phyloP scores from a whole-genome alignment of 92 coral and sea anemone species.

The Palythoa grandiflora region DNA sequence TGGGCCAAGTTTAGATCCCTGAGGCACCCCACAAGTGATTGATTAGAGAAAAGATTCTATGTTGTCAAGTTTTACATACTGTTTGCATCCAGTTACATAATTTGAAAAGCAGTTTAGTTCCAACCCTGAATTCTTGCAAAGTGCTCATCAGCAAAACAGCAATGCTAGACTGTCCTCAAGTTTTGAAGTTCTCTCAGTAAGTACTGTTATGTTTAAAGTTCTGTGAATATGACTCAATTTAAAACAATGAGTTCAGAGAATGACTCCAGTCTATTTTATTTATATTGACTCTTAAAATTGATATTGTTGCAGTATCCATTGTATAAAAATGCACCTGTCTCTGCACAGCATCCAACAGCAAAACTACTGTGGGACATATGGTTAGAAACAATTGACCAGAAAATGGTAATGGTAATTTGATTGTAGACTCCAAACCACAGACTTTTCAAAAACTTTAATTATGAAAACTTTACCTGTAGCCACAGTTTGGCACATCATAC shows the following conservation, averaged over 20 bases:
- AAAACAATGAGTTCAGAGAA: not conserved
- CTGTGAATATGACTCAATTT: not conserved
- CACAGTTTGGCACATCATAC: constrained; percentile 8
- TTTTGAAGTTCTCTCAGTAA: constrained; percentile 1
- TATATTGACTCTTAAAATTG: too few relatives aligned
- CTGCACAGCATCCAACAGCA: too few relatives aligned
- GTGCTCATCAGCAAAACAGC: not conserved
- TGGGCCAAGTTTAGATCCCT: too few relatives aligned
- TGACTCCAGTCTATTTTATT: too few relatives aligned
- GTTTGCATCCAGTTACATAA: too few relatives aligned
- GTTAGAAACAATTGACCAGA: too few relatives aligned
- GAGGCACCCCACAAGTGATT: too few relatives aligned
- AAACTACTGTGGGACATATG: too few relatives aligned
- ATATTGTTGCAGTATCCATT: too few relatives aligned
- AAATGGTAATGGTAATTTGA: not conserved
- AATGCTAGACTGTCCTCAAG: not conserved
- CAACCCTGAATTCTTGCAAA: not conserved
- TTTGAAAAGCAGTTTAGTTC: not conserved
- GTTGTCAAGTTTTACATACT: too few relatives aligned
- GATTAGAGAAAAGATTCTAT: too few relatives aligned
- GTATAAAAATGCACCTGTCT: too few relatives aligned
- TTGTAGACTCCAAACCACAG: constrained; percentile 8
- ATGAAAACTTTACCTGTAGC: constrained; percentile 7
- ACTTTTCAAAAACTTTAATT: constrained; percentile 6
- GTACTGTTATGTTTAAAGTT: not conserved